A percentile compares a stretch with the other conserved stretches of the same genome.
Evolutionary conservation across 2,113 vertebrate genomes (phyloP).

Genomic region (Proteles cristata): DNA sequence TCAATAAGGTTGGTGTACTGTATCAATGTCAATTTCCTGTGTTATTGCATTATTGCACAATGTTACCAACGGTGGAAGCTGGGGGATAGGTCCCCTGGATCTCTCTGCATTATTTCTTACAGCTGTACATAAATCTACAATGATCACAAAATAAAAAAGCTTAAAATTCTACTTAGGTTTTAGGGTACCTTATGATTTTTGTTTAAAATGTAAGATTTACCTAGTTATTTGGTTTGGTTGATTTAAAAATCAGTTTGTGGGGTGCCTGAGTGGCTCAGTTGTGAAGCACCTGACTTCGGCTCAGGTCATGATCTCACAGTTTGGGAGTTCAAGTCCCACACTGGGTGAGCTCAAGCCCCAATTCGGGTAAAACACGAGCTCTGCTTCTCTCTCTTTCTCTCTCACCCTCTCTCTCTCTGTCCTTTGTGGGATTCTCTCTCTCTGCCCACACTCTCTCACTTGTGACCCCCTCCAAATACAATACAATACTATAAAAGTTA

Average conservation of each 20-base stretch:
- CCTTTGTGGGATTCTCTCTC: too few species aligned
- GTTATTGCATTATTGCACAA: neutral
- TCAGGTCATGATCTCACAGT: too few species aligned
- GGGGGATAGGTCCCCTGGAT: neutral
- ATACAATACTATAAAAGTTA: neutral
- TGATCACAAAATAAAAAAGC: neutral
- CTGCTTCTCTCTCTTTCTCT: too few species aligned
- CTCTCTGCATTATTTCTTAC: constrained; percentile 13
- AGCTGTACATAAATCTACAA: neutral
- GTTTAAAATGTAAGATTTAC: neutral
- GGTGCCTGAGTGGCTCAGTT: too few species aligned
- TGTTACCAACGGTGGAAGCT: neutral
- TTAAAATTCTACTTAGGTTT: constrained; percentile 40
- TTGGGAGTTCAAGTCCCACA: too few species aligned
- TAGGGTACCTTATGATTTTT: neutral
- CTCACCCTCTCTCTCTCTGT: too few species aligned
- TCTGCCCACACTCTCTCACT: too few species aligned
- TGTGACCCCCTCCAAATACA: too few species aligned
- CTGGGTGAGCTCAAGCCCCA: too few species aligned
- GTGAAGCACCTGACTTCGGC: too few species aligned
- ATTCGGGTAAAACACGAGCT: too few species aligned
- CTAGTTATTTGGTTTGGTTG: neutral
- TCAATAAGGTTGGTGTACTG: neutral
- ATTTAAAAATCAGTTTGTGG: neutral
- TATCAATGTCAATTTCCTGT: neutral